Evolutionary conservation across 2,113 vertebrate species (phyloP), one percentile per base, ranked within the genome.

Genomic region (Bubalus kerabau): DNA sequence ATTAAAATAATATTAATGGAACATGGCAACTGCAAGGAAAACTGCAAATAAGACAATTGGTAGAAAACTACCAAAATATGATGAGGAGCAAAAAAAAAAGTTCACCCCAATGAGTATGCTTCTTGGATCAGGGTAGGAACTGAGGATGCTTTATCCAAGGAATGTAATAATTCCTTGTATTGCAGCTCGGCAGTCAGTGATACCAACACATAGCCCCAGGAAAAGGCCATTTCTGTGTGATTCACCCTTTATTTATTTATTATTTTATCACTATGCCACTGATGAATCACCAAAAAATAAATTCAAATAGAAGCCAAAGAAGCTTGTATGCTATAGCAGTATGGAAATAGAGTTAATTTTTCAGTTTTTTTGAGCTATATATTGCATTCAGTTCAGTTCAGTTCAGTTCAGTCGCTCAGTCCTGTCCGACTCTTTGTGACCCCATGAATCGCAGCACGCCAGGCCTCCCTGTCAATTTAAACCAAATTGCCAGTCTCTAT

Each of bases 271-370:
- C 57, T 46, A 24, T 74, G 83, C 30, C 43, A 86, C 83, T 52
- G 80, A 91, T 93, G 80, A 97, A 60, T 96, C 40, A 92, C 74
- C 50, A 89, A 92, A 64, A 88, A 87, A 54, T 71, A 95, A 90
- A 96, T 80, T 90, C 90, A 92, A 56, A 60, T 24, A 52, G 24
- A 19, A 83, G 43, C 40, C 80, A 93, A 97, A 32, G n/a, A 24
- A 23, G 24, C 11, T 78, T 2, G 23, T 8, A 60, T 50, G 19
- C 84, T 60, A 87, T 0, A 56, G 40, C 11, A 30, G 78, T 71
- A 91, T 76, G 62, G n/a, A 96, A 91, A 90, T 7, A 52, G 90
- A 82, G 12, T 54, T 54, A 71, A 71, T 71, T 95, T 88, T 62
- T 78, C 14, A 82, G 36, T 15, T 32, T 80, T 57, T 81, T 71